Percentiles rank a stretch among this genome's conserved stretches.
phyloP scores from a whole-genome alignment of 2,797 vertebrate species.

The Dermochelys coriacea region DNA sequence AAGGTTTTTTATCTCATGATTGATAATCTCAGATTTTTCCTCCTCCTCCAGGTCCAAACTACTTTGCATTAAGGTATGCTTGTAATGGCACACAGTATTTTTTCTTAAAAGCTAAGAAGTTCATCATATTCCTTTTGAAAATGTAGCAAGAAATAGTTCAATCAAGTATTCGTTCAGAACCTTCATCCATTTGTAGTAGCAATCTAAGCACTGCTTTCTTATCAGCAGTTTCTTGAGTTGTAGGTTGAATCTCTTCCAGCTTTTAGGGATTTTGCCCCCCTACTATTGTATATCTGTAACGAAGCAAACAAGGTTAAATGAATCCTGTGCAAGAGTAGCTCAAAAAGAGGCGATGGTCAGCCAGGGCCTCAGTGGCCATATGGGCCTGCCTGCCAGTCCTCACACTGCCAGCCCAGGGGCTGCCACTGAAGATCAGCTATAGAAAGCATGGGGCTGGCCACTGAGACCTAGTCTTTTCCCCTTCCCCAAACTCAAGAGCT shows the following conservation, averaged over 20 bases:
- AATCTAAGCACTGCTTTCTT: constrained; percentile 94
- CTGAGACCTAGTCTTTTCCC: too few relatives aligned
- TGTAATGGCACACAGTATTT: constrained; percentile 94
- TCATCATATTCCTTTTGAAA: constrained; percentile 99
- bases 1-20: constrained; percentile 92
- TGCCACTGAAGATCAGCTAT: too few relatives aligned
- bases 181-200: constrained; percentile 94
- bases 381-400: constrained; percentile 30
- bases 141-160: constrained; percentile 97
- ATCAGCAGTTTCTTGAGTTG: constrained; percentile 91
- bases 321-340: constrained; percentile 84
- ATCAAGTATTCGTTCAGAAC: constrained; percentile 92
- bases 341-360: constrained; percentile 80
- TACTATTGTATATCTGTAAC: constrained; percentile 75
- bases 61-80: constrained; percentile 94
- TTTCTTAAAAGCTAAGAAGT: constrained; percentile 96
- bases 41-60: constrained; percentile 97
- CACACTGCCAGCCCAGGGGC: constrained; percentile 34
- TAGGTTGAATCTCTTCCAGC: constrained; percentile 95
- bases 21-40: constrained; percentile 97
- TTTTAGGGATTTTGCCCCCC: constrained; percentile 88
- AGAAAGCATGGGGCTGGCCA: too few relatives aligned
- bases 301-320: constrained; percentile 84
- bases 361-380: too few relatives aligned
- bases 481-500: too few relatives aligned